Evolutionary conservation across 2,888 invertebrate species (phyloP).

Genomic region (Hesperia comma): DNA sequence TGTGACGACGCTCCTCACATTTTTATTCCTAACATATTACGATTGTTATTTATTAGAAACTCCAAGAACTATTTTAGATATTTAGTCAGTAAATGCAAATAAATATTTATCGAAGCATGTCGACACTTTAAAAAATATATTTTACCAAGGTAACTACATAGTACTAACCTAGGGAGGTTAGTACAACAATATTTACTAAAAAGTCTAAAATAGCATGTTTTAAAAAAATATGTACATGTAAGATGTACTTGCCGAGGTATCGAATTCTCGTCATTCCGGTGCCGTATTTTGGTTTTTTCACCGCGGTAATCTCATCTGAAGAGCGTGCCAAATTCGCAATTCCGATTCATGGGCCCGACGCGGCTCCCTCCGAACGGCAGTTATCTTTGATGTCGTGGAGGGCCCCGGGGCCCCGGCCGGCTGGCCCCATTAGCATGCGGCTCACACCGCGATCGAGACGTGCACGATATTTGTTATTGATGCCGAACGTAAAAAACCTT

Average conservation of each 20-base stretch:
- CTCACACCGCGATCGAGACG: slow-evolving; percentile 18
- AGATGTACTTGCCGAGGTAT: background rate
- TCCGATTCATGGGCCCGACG: slow-evolving; percentile 26
- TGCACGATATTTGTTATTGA: slow-evolving; percentile 34
- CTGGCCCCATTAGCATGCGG: slow-evolving; percentile 20
- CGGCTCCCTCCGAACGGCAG: slow-evolving; percentile 31
- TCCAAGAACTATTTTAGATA: no score
- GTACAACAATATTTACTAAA: no score
- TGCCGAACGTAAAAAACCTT: slow-evolving; percentile 29
- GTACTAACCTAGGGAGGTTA: no score
- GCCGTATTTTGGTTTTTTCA: slow-evolving; percentile 7
- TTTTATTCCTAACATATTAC: background rate
- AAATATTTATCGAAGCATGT: no score
- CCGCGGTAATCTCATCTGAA: slow-evolving; percentile 7
- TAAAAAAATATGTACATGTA: no score
- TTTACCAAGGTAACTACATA: no score
- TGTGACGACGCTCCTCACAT: background rate
- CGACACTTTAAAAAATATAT: no score
- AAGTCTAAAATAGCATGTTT: no score
- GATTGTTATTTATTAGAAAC: no score
- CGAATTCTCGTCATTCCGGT: background rate
- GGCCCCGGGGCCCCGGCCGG: slow-evolving; percentile 8
- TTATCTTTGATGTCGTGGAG: slow-evolving; percentile 34
- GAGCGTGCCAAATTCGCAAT: slow-evolving; percentile 28
- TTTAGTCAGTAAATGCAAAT: no score